Base-by-base conservation (phyloP, 2,888 invertebrate genomes). In the Caenorhabditis virilis region DNA sequence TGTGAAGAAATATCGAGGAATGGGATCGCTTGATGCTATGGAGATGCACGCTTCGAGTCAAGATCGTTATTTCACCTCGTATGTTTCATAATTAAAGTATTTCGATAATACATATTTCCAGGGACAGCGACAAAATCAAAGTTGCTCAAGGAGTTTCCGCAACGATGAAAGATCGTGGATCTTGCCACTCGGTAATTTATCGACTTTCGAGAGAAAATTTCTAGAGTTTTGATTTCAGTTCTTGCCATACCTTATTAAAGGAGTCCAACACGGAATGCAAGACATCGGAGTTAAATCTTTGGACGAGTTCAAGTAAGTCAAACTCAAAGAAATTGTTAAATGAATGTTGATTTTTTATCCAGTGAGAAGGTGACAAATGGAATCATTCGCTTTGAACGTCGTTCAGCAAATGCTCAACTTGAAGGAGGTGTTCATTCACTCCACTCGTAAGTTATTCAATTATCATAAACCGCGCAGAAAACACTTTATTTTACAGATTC, bases 11-110 rank as follows among this genome's bases (percentile, higher is more conserved):
- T 98, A 97, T 84, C 89, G 98, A 77, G 97, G 97, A 23, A 98
- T 98, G 97, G 98, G 95, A 27, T 93, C 95, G 53, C 87, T 98
- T 69, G 98, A 98, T 85, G 97, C 97, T 2, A 98, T 98, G 97
- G 92, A 95, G 83, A 78, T 83, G 3, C 74, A 83, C 49, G 73
- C 73, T 35, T 61, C 73, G 43, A 76, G 77, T 42, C 82, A 84
- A 60, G 83, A 83, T 54, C 68, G 83, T 23, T 83, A 83, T 67
- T 83, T 83, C 60, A 83, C 83, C 26, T 71, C 69, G 78, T 80
- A 47, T 22, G 49, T 43, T 41, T 15, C 26, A 2, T 4, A n/a
- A 13, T 11, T 13, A 38, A 26, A 26, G 26, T 33, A 38, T 16
- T 9, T 18, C 16, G 5, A 18, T 6, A 35, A 30, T 43, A 23